Evolutionary conservation across 1,140 invertebrate genomes (phyloP), one percentile per base, ranked within the genome.

Genomic region (Drosophila burlai): DNA sequence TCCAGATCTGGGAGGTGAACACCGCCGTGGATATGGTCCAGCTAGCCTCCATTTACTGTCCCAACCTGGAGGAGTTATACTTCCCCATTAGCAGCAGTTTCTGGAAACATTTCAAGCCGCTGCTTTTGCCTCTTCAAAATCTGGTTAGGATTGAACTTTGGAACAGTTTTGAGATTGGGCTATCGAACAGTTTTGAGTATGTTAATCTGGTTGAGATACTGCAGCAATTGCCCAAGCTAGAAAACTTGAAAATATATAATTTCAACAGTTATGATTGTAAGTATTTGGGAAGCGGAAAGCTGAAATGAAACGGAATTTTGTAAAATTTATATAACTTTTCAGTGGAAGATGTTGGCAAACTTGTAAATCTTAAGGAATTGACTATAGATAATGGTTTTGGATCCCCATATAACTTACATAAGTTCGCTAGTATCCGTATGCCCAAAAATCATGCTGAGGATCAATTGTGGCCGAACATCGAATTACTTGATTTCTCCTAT

Each of bases 401-500:
- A n/a, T n/a, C n/a, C n/a, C n/a, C n/a, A n/a, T n/a, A n/a, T n/a
- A n/a, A n/a, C n/a, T n/a, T n/a, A n/a, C n/a, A n/a, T n/a, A n/a
- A n/a, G n/a, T n/a, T n/a, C n/a, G n/a, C 21, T 21, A 21, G 24
- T 24, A 24, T 24, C 24, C 24, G 26, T 24, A 24, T 24, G 0
- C 24, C 24, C 24, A 24, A 24, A 24, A 24, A 24, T 24, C 24
- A 24, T 24, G 5, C 11, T 43, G 4, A 11, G 3, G 4, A 21
- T 5, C n/a, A 9, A n/a, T 43, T 64, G 36, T 65, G 29, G 62
- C 62, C 62, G 18, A 34, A 45, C 21, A 31, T 65, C 13, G n/a
- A 42, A 0, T 10, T 18, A 6, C n/a, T 65, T 11, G 4, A 15
- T 7, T 7, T 65, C 6, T 11, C 11, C 18, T 3, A 24, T 26